Evolutionary conservation across 2,888 invertebrate species (phyloP), one percentile per base, ranked within the genome.

Genomic region (Idaea dimidiata): DNA sequence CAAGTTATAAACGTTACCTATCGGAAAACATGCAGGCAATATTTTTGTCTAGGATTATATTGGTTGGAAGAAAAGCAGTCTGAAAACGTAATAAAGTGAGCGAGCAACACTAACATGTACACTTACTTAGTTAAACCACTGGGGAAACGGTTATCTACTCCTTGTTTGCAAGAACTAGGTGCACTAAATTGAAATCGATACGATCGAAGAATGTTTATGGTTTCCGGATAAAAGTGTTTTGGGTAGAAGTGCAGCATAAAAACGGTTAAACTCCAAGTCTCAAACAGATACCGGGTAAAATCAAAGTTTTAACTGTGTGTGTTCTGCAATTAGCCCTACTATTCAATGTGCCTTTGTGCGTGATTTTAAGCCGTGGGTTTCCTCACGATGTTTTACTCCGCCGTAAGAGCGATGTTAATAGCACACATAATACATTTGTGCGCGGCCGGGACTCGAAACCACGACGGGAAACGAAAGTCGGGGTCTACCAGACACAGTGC

Each of bases 141-240:
- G 43, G 3, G 43, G 14, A 8, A 43, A 43, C 43, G 8, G 43
- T 43, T 43, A 43, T 43, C 14, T 43, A 43, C 24, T 24, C 10
- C 43, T 8, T 43, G 43, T 43, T 43, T 43, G 43, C 43, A 43
- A 43, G 43, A 43, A 43, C 43, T 43, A 14, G 43, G 43, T 43
- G 43, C 43, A 43, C 43, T 18, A 17, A 16, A 56, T 17, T 56
- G 56, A 56, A 56, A 56, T 17, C 56, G 56, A 17, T 17, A 17
- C 56, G 56, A 17, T 18, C 56, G 56, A 17, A 16, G 16, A 55
- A 17, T 56, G 56, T 56, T 14, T 56, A 56, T 18, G 0, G 18
- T 56, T 56, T 56, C 18, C 56, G 56, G 18, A 56, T 56, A 10
- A 56, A 18, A 56, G 18, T 18, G 18, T 56, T 56, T 56, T 56